These are phyloP conservation scores for Eilema depressum DNA, from an alignment of 2,888 invertebrate genomes.

Conservation along the genomic window DNA sequence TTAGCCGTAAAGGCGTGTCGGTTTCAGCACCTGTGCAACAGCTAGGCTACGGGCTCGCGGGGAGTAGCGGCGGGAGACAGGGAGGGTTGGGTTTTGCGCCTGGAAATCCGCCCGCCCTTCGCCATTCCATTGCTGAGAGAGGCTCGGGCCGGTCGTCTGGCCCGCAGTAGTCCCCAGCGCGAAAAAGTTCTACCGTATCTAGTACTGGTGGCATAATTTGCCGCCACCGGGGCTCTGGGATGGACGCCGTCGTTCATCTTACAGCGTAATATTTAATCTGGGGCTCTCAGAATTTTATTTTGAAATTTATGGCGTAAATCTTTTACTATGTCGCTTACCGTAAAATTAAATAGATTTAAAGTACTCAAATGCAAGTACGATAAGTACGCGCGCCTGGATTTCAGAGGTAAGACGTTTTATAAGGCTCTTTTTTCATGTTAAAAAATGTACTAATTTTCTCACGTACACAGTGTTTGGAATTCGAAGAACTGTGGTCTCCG, in stretches of 20 bases:
- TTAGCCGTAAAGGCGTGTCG: slow-evolving; percentile 31
- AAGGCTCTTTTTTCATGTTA: background rate
- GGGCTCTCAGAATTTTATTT: slow-evolving; percentile 7
- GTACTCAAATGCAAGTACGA: slow-evolving; percentile 90
- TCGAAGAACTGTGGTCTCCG: too few relatives aligned
- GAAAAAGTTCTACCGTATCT: slow-evolving; percentile 51
- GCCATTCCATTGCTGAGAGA: slow-evolving; percentile 54
- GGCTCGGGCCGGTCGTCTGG: slow-evolving; percentile 34
- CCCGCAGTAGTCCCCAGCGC: slow-evolving; percentile 21
- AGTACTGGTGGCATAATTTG: slow-evolving; percentile 10
- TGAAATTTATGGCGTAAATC: slow-evolving; percentile 11
- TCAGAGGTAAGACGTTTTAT: slow-evolving; percentile 89
- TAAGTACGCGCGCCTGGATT: slow-evolving; percentile 90
- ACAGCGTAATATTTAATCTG: slow-evolving; percentile 2
- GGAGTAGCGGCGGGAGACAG: slow-evolving; percentile 28
- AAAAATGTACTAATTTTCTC: background rate
- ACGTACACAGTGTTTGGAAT: background rate
- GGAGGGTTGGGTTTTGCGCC: slow-evolving; percentile 42
- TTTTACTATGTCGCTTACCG: slow-evolving; percentile 89
- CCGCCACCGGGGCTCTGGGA: slow-evolving; percentile 28
- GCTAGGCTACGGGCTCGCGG: slow-evolving; percentile 34
- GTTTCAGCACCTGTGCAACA: slow-evolving; percentile 39
- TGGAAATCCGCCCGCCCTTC: slow-evolving; percentile 59
- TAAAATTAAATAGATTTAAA: slow-evolving; percentile 90
- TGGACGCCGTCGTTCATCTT: slow-evolving; percentile 19